Base-by-base conservation (phyloP, 2,888 invertebrate genomes). In the Spatulosminthurus flaviceps region DNA sequence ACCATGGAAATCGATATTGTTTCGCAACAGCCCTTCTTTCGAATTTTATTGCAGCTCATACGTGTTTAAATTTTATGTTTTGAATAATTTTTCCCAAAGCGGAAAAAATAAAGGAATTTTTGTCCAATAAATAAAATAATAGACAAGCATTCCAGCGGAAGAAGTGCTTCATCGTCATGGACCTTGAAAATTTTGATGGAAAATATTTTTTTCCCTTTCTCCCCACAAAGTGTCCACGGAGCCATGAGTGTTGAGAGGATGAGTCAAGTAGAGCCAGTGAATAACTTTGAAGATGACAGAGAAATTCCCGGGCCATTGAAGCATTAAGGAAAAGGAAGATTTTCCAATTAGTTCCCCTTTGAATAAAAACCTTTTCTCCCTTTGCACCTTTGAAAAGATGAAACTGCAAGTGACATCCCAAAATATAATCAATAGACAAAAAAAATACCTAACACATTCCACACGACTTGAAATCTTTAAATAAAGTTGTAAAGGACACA, bases 351-450 rank as follows among this genome's bases (percentile, higher is more conserved):
- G 51, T 51, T 51, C 51, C 51, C 51, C 51, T 51, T 51, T 51
- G 51, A 51, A 19, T 11, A 51, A 51, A 51, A 11, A 11, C 51
- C 19, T 16, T n/a, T 16, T 51, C 51, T 51, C 51, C 51, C 19
- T 9, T 19, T 11, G 16, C n/a, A 5, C 51, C 51, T 19, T 51
- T 51, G 51, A 19, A n/a, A 51, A 13, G 16, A 19, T 19, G n/a
- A 51, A 51, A 51, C 51, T 51, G 51, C 7, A 51, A 51, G 51
- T 51, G 51, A 51, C 51, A 51, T 51, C 51, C 51, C 5, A 51
- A n/a, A n/a, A n/a, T n/a, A 51, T 51, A 51, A 51, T 51, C 51
- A 51, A 51, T 51, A 51, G 51, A 51, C 51, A 51, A 51, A 51
- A 51, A 13, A 51, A n/a, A n/a, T n/a, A 34, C 34, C 34, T 34